Percentiles rank a stretch among this genome's conserved stretches.
Evolutionary conservation across 2,113 vertebrate species (phyloP).

Genomic region (Sylvia atricapilla): DNA sequence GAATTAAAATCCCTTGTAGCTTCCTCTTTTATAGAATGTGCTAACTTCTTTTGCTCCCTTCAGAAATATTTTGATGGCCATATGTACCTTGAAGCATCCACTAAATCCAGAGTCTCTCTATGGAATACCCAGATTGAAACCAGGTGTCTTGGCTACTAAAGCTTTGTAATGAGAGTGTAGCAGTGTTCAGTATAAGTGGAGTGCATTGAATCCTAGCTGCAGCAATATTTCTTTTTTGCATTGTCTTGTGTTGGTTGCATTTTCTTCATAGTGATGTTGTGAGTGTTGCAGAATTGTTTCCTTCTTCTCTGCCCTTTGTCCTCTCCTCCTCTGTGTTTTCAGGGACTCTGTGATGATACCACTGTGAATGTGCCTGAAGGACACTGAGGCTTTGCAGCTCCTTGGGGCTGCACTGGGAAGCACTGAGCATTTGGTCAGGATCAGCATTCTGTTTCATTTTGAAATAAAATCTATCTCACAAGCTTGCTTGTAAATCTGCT

Average conservation of each 20-base stretch:
- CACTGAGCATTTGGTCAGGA: not conserved
- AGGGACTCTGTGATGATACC: not conserved
- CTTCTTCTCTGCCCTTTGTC: not conserved
- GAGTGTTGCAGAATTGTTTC: not conserved
- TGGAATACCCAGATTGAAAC: not conserved
- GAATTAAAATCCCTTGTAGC: not conserved
- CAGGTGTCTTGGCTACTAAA: not conserved
- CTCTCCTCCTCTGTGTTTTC: not conserved
- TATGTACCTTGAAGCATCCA: not conserved
- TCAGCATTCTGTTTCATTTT: not conserved
- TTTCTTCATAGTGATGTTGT: not conserved
- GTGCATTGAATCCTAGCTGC: not conserved
- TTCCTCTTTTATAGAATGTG: not conserved
- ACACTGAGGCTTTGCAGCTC: not conserved
- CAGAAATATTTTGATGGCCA: not conserved
- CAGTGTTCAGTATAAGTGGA: not conserved
- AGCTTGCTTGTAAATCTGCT: not conserved
- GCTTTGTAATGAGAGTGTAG: not conserved
- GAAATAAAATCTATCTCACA: not conserved
- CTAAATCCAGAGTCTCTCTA: not conserved
- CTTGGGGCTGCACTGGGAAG: not conserved
- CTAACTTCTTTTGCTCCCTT: not conserved
- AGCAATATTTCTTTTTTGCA: not conserved
- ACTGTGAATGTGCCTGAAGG: not conserved
- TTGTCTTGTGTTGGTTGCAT: not conserved